phyloP scores from a whole-genome alignment of 1,140 invertebrate species.

The Bactericera cockerelli region DNA sequence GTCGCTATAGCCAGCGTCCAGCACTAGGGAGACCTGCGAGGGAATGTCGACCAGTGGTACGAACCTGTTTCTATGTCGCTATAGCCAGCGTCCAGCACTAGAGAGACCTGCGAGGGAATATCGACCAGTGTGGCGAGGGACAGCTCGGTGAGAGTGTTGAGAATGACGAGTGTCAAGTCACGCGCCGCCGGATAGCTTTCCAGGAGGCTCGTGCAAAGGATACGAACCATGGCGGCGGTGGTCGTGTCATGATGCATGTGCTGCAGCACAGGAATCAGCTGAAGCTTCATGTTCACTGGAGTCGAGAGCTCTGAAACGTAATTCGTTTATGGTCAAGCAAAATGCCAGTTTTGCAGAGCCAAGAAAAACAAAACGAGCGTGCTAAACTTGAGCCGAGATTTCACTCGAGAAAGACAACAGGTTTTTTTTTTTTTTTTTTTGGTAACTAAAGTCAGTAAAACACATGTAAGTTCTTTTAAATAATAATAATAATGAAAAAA shows the following conservation, averaged over 20 bases:
- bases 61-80: background rate
- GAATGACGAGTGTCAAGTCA: constrained; percentile 70
- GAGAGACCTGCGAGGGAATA: constrained; percentile 67
- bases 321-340: too few species aligned
- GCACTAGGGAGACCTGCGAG: constrained; percentile 49
- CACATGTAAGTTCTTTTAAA: too few species aligned
- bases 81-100: constrained; percentile 19
- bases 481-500: too few species aligned
- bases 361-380: too few species aligned
- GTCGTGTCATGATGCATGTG: constrained; percentile 87
- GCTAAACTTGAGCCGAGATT: too few species aligned
- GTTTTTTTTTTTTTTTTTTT: too few species aligned
- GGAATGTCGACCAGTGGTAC: constrained; percentile 76
- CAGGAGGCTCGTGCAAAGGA: constrained; percentile 64
- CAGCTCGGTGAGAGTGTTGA: constrained; percentile 75
- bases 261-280: constrained; percentile 76
- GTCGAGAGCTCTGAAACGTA: constrained; percentile 57
- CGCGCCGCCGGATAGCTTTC: constrained; percentile 72
- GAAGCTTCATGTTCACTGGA: constrained; percentile 77
- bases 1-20: background rate
- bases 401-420: too few species aligned
- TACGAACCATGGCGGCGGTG: constrained; percentile 59
- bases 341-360: too few species aligned
- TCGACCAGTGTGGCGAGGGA: constrained; percentile 77
- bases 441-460: too few species aligned